Base-by-base conservation (phyloP, 2,888 invertebrate genomes). In the Scrobipalpa costella region DNA sequence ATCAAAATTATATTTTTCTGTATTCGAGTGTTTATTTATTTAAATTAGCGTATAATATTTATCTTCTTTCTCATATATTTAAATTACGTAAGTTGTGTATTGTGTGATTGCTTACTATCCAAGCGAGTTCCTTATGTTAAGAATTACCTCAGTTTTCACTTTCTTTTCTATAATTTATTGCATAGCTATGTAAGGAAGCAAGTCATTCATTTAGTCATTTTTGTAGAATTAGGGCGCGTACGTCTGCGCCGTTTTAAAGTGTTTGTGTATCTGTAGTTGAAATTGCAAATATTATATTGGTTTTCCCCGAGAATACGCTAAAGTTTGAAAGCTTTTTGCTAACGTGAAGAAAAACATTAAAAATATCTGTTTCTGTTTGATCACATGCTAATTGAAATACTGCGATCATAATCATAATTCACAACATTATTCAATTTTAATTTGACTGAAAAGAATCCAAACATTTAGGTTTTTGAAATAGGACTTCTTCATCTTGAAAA, bases 141-240 rank as follows among this genome's bases (percentile, higher is more conserved):
- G 76, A 81, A 76, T 78, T 89, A 88, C 89, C 88, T 88, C 88
- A 85, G 72, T 73, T 69, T 71, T 74, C 70, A 71, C 67, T 75
- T 69, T 70, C 73, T 76, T 77, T 79, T 75, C 68, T 73, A 69
- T 71, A 76, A 86, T 87, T 86, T 86, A 86, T 86, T 86, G 72
- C 74, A 73, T 86, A 85, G 81, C 68, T 67, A 73, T 69, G 33
- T 86, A 87, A 86, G 85, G 68, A 78, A 75, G 73, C 76, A 73
- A 90, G 89, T 89, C 90, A 88, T 81, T 78, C 80, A 77, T 83
- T 80, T 89, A 90, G 90, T 90, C 89, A 90, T 88, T 89, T 84
- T 86, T 74, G 76, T 89, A 86, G 83, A 70, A 68, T 75, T 83
- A 85, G 79, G 71, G 64, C 57, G 64, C 57, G 70, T 67, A 64